Base-by-base conservation (phyloP, 2,888 invertebrate genomes). In the Teleiodes luculella region DNA sequence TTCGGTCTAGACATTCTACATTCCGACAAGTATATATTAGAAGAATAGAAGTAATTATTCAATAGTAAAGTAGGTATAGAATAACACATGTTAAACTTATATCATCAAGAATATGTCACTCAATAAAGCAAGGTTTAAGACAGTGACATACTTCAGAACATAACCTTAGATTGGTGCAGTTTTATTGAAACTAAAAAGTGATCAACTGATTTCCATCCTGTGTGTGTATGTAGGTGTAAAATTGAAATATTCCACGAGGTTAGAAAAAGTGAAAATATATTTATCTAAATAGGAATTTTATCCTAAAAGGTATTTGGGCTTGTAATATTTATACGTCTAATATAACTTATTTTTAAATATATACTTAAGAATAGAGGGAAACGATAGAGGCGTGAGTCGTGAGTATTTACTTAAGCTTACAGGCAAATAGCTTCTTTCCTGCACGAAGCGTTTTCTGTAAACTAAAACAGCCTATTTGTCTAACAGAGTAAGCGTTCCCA, bases 1-100 rank as follows among this genome's bases (percentile, higher is more conserved):
- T n/a, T n/a, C n/a, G n/a, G n/a, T n/a, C n/a, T n/a, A n/a, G n/a
- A n/a, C n/a, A n/a, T n/a, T n/a, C n/a, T n/a, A n/a, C n/a, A n/a
- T n/a, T n/a, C n/a, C n/a, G n/a, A n/a, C n/a, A n/a, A n/a, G n/a
- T n/a, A n/a, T 37, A 18, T 41, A 41, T 41, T 41, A 41, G 39
- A 14, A 41, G 39, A 18, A 20, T 41, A 68, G 58, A 59, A 73
- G 66, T 62, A 54, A 56, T 48, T 53, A 53, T 57, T 58, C 37
- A 41, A 11, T 41, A 41, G 39, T 11, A 60, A 51, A 57, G 55
- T 33, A 37, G 14, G 66, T 65, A 68, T 60, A 74, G 65, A 73
- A 70, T 72, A 71, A 68, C 63, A 70, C 65, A 57, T 70, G 72
- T 76, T 78, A 77, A 67, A 63, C 54, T 65, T 68, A 20, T 8